These are phyloP conservation scores for Phoxinus phoxinus DNA, from an alignment of 2,113 vertebrate genomes.

Conservation along the genomic window DNA sequence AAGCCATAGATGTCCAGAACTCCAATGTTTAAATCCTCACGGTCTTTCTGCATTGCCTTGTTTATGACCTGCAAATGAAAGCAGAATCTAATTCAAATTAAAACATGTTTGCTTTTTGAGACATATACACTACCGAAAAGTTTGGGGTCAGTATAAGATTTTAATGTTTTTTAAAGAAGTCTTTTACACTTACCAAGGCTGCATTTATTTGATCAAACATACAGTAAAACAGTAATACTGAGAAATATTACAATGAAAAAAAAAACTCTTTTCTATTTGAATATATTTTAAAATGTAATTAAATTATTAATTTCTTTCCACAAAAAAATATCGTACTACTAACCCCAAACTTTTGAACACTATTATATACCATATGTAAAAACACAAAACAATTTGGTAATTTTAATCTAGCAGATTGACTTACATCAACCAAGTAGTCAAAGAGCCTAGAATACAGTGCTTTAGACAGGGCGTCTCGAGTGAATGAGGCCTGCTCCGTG, in stretches of 20 bases:
- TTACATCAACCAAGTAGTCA: slow-evolving; percentile 82
- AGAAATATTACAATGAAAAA: no score
- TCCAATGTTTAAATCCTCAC: slow-evolving; percentile 80
- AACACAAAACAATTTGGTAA: not conserved
- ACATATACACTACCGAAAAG: not conserved
- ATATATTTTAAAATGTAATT: no score
- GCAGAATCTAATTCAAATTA: not conserved
- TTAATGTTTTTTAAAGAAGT: not conserved
- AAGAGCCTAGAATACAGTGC: slow-evolving; percentile 81
- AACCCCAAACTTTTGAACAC: not conserved
- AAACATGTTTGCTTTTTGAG: not conserved
- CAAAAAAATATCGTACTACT: no score
- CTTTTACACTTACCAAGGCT: not conserved
- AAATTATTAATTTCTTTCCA: no score
- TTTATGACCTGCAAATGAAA: slow-evolving; percentile 74
- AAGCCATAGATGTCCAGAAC: slow-evolving; percentile 86
- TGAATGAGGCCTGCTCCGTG: slow-evolving; percentile 81
- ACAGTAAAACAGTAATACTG: not conserved
- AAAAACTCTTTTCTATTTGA: no score
- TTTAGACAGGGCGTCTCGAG: slow-evolving; percentile 81
- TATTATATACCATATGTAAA: not conserved
- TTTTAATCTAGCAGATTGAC: slow-evolving; percentile 39
- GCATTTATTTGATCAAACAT: not conserved
- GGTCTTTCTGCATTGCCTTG: slow-evolving; percentile 82
- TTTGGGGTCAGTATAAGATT: not conserved